A percentile compares a stretch with the other conserved stretches of the same genome.
Conservation (phyloP, 2,113 vertebrate species). For the Mustela lutreola region DNA sequence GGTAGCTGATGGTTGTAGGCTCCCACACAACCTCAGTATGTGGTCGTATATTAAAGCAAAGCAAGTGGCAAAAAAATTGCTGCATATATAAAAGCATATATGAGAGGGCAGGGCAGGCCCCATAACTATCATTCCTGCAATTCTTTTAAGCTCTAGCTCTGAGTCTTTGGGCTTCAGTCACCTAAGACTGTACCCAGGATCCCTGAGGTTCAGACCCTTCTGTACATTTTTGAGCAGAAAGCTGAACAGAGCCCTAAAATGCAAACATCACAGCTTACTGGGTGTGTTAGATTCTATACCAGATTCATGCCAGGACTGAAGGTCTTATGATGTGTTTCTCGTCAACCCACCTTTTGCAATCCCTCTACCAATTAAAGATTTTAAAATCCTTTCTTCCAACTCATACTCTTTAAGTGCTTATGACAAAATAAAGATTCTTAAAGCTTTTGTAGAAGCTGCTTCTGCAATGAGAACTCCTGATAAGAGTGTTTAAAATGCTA, state of each 20-base stretch:
- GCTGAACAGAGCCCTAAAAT: neutral
- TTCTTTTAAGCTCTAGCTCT: neutral
- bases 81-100: neutral
- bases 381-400: neutral
- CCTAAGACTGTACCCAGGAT: neutral
- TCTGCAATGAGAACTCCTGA: neutral
- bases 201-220: neutral
- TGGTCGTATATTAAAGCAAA: neutral
- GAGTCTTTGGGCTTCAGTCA: neutral
- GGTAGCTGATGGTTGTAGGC: neutral
- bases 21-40: neutral
- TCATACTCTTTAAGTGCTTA: neutral
- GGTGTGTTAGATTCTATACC: neutral
- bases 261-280: neutral
- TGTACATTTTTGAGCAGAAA: neutral
- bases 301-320: neutral
- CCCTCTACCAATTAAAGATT: neutral
- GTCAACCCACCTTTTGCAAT: neutral
- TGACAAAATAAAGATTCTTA: slow-evolving; percentile 14
- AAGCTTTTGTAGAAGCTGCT: neutral
- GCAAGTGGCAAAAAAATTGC: neutral
- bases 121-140: neutral
- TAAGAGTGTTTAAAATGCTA: slow-evolving; percentile 47
- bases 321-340: neutral
- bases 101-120: neutral